Conservation (phyloP, 2,797 vertebrate genomes). For the Sebastes flavidus region DNA sequence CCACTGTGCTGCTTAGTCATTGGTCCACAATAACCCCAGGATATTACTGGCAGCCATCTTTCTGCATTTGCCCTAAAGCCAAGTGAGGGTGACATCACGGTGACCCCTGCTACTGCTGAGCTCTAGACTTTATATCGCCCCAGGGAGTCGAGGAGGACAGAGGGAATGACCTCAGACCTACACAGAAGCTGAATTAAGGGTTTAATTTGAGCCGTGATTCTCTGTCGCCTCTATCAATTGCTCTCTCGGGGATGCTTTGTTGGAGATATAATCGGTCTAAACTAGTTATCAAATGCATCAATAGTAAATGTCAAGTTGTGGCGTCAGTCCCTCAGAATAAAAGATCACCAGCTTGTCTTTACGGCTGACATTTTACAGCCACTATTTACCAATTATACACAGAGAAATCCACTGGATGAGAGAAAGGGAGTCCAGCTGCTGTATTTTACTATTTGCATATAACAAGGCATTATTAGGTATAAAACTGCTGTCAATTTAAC, state of each 20-base stretch:
- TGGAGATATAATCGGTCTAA: background rate
- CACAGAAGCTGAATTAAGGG: conserved; percentile 27
- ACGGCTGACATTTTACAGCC: background rate
- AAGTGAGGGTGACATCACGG: conserved; percentile 24
- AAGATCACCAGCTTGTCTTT: background rate
- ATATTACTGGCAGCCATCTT: conserved; percentile 30
- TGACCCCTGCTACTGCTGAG: conserved; percentile 49
- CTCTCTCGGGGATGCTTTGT: background rate
- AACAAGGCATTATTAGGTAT: background rate
- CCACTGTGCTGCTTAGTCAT: conserved; percentile 31
- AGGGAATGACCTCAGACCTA: background rate
- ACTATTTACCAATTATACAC: background rate
- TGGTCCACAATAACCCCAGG: conserved; percentile 9
- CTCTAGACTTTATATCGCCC: conserved; percentile 26
- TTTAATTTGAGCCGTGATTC: conserved; percentile 27
- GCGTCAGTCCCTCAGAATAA: background rate
- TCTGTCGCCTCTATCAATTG: background rate
- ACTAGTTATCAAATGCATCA: background rate
- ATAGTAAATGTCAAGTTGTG: background rate
- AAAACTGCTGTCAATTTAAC: background rate
- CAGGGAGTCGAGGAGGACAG: background rate
- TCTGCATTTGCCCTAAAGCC: conserved; percentile 33
- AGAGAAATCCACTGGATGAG: background rate
- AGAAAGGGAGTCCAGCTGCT: background rate
- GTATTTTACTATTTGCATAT: background rate